These are phyloP conservation scores for Betta splendens DNA, from an alignment of 2,797 vertebrate genomes.

Conservation along the genomic window DNA sequence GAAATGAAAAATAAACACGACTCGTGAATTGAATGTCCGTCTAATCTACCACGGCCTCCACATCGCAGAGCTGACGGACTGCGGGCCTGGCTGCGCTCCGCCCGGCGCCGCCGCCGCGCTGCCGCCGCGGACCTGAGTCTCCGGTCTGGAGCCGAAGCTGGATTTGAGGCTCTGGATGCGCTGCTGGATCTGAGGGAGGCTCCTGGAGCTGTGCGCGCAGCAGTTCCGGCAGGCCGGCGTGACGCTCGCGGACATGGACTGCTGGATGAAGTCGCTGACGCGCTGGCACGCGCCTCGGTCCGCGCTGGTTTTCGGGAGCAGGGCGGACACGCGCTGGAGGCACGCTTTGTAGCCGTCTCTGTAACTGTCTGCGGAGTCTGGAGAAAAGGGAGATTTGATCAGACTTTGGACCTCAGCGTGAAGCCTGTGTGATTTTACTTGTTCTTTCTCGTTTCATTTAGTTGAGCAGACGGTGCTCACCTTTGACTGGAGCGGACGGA, in stretches of 20 bases:
- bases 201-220: slow-evolving; percentile 57
- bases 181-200: slow-evolving; percentile 73
- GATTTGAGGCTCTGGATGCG: slow-evolving; percentile 69
- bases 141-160: slow-evolving; percentile 50
- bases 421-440: rapidly evolving
- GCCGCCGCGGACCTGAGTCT: slow-evolving; percentile 39
- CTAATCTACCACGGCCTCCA: slow-evolving; percentile 60
- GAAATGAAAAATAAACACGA: slow-evolving; percentile 47
- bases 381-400: slow-evolving; percentile 23
- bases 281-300: slow-evolving; percentile 73
- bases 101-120: slow-evolving; percentile 22
- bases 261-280: slow-evolving; percentile 80
- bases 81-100: slow-evolving; percentile 35
- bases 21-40: slow-evolving; percentile 5
- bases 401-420: slow-evolving; percentile 11
- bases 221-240: slow-evolving; percentile 74
- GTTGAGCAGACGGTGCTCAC: slow-evolving; percentile 65
- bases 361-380: slow-evolving; percentile 78
- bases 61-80: slow-evolving; percentile 49
- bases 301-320: slow-evolving; percentile 79
- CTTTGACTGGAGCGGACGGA: slow-evolving; percentile 64
- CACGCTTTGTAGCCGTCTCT: slow-evolving; percentile 86
- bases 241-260: slow-evolving; percentile 56
- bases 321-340: slow-evolving; percentile 79
- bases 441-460: rapidly evolving